Conservation (phyloP, 1,140 invertebrate genomes). For the Penaeus vannamei region DNA sequence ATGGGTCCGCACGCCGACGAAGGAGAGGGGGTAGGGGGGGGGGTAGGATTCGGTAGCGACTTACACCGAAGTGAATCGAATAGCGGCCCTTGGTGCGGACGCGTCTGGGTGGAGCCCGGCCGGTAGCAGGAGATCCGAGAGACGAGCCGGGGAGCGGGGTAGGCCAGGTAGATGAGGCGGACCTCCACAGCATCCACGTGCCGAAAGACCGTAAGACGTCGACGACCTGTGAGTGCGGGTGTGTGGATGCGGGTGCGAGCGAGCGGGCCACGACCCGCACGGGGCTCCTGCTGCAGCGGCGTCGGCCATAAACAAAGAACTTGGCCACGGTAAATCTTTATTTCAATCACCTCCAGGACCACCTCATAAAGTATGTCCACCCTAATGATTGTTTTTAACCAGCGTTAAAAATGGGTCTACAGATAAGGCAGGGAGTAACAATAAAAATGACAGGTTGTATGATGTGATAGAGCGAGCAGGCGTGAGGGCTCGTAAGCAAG, state of each 20-base stretch:
- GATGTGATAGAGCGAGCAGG: slow-evolving; percentile 35
- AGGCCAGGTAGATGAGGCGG: too few relatives aligned
- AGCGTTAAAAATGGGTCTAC: slow-evolving; percentile 35
- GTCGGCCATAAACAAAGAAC: slow-evolving; percentile 14
- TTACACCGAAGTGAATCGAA: background rate
- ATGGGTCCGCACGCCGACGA: background rate
- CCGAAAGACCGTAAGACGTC: too few relatives aligned
- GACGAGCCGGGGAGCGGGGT: too few relatives aligned
- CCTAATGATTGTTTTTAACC: slow-evolving; percentile 48
- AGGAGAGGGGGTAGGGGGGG: background rate
- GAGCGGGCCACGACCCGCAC: too few relatives aligned
- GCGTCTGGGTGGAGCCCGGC: too few relatives aligned
- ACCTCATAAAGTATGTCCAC: slow-evolving; percentile 32
- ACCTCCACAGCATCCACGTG: too few relatives aligned
- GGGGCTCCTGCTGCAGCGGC: background rate
- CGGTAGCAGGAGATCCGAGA: too few relatives aligned
- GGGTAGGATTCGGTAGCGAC: background rate
- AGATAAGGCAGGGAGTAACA: slow-evolving; percentile 39
- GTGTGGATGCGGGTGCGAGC: too few relatives aligned
- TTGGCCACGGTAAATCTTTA: slow-evolving; percentile 36
- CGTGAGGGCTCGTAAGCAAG: slow-evolving; percentile 28
- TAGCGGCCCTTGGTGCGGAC: too few relatives aligned
- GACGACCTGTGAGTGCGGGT: too few relatives aligned
- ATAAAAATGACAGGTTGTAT: background rate
- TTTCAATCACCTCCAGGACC: slow-evolving; percentile 29